Conservation (phyloP, 2,888 invertebrate species). For the Acanthosepion pharaonis region DNA sequence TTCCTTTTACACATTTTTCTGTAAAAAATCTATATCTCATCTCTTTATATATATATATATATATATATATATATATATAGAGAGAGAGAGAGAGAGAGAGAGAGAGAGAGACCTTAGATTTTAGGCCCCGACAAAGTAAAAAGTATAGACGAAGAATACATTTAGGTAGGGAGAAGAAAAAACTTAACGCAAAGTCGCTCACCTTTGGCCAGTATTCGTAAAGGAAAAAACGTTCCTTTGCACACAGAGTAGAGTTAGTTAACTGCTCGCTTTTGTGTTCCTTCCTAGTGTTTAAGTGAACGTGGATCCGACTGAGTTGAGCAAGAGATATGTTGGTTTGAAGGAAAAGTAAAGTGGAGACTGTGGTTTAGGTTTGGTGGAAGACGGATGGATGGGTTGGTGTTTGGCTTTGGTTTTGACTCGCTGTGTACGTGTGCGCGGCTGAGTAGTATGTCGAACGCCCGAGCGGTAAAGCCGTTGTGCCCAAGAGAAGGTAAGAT, state of each 20-base stretch:
- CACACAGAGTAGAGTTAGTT: background rate
- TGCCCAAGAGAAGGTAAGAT: background rate
- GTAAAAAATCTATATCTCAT: too few species aligned
- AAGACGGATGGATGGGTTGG: background rate
- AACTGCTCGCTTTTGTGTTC: constrained; percentile 33
- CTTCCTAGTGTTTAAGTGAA: background rate
- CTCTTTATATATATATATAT: too few species aligned
- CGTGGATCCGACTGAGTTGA: background rate
- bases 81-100: too few species aligned
- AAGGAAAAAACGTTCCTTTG: background rate
- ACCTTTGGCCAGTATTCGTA: background rate
- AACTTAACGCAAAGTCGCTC: background rate
- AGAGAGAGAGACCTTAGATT: too few species aligned
- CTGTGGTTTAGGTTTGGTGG: background rate
- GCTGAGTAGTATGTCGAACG: background rate
- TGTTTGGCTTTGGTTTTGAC: background rate
- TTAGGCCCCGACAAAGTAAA: background rate
- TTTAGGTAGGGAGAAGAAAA: background rate
- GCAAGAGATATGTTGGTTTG: background rate
- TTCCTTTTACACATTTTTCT: too few species aligned
- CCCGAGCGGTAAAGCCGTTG: background rate
- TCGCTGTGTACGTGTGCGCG: background rate
- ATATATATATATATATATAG: too few species aligned
- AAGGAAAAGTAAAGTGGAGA: background rate
- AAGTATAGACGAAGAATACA: background rate